Conservation (phyloP, 2,888 invertebrate genomes). For the Polyploca ridens region DNA sequence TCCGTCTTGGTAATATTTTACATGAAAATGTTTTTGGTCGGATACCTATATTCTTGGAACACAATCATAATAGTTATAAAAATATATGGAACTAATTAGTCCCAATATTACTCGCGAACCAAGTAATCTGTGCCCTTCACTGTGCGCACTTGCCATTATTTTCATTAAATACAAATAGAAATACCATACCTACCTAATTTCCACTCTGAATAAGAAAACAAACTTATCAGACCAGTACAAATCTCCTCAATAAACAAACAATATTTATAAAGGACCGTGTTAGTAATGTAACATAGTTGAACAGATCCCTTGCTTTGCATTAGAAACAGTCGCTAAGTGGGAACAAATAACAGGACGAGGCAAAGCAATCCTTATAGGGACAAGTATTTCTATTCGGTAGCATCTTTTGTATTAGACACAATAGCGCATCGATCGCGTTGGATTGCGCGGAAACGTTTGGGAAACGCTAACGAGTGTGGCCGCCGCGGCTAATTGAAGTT, state of each 20-base stretch:
- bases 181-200: no score
- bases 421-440: constrained; percentile 75
- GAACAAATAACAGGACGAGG: constrained; percentile 68
- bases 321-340: constrained; percentile 52
- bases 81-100: no score
- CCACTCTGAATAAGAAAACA: background rate
- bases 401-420: constrained; percentile 76
- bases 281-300: constrained; percentile 20
- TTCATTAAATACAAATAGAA: no score
- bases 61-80: no score
- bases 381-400: constrained; percentile 69
- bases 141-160: no score
- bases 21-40: no score
- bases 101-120: no score
- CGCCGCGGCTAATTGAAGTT: constrained; percentile 73
- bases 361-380: constrained; percentile 68
- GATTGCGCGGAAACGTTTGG: constrained; percentile 66
- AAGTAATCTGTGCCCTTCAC: no score
- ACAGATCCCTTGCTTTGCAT: constrained; percentile 26
- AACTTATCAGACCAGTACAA: background rate
- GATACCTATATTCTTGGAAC: no score
- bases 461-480: constrained; percentile 68
- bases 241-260: constrained; percentile 1
- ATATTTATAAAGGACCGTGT: background rate
- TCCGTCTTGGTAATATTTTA: no score